Conservation (phyloP, 2,113 vertebrate species). For the Micronycteris hirsuta region DNA sequence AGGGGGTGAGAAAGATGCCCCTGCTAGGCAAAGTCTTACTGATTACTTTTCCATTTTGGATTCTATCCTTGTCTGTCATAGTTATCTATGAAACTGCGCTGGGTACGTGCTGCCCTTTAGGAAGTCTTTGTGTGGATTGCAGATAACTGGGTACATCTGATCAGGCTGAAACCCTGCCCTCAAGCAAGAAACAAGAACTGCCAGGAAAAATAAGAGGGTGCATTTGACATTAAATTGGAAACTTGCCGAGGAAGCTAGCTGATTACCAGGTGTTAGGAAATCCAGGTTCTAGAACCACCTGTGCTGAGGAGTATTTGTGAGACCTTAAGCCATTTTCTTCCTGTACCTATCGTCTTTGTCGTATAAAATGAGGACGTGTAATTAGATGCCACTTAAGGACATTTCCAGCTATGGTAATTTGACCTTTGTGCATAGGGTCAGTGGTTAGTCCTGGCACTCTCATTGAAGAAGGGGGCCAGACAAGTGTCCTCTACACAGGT, state of each 20-base stretch:
- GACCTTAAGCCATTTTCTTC: neutral
- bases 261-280: neutral
- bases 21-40: neutral
- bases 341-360: neutral
- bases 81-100: neutral
- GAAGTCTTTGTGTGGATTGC: neutral
- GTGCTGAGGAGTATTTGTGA: neutral
- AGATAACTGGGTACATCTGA: slow-evolving; percentile 25
- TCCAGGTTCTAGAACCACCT: neutral
- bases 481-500: neutral
- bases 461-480: neutral
- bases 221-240: neutral
- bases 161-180: neutral
- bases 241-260: neutral
- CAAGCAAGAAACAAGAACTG: slow-evolving; percentile 5
- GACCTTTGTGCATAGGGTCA: neutral
- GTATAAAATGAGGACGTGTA: neutral
- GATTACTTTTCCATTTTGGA: neutral
- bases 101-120: neutral
- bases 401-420: neutral
- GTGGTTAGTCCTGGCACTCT: neutral
- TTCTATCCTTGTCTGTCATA: neutral
- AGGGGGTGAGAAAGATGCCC: neutral
- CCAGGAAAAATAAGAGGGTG: neutral
- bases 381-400: neutral